Evolutionary conservation across 2,797 vertebrate species (phyloP).

Genomic region (Myotis daubentonii): DNA sequence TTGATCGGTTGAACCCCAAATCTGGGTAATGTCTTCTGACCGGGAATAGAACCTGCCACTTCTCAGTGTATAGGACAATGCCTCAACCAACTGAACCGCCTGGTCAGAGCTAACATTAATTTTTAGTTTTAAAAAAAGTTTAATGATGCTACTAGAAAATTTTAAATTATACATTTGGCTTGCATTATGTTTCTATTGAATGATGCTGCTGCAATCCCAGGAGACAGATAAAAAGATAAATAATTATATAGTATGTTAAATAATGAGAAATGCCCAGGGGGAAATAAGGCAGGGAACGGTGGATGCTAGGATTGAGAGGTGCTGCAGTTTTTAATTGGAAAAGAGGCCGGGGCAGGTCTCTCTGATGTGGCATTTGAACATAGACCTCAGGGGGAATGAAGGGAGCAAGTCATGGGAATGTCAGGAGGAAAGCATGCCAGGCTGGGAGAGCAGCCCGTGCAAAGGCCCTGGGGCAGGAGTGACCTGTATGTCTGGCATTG

Average conservation of each 20-base stretch:
- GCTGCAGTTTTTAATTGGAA: slow-evolving; percentile 11
- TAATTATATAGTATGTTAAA: slow-evolving; percentile 41
- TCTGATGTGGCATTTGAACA: slow-evolving; percentile 4
- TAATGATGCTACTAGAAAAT: not conserved
- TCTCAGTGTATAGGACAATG: not conserved
- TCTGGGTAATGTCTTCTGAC: not conserved
- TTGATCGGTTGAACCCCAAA: not conserved
- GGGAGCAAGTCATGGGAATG: rapidly evolving
- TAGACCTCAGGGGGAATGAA: not conserved
- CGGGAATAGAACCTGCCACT: not conserved
- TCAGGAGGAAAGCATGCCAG: not conserved
- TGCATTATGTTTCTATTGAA: not conserved
- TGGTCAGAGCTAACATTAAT: not conserved
- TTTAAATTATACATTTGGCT: not conserved
- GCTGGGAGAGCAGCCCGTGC: not conserved
- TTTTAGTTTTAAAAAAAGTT: not conserved
- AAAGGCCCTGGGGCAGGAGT: slow-evolving; percentile 44
- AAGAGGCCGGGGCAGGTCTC: not conserved
- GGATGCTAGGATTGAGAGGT: not conserved
- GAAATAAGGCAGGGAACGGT: not conserved
- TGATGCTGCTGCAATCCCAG: not conserved
- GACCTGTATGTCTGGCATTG: rapidly evolving
- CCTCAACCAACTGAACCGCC: not conserved
- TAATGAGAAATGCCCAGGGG: not conserved
- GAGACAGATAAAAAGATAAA: slow-evolving; percentile 61